Evolutionary conservation across 2,888 invertebrate species (phyloP).

Genomic region (Drosophila mimetica): DNA sequence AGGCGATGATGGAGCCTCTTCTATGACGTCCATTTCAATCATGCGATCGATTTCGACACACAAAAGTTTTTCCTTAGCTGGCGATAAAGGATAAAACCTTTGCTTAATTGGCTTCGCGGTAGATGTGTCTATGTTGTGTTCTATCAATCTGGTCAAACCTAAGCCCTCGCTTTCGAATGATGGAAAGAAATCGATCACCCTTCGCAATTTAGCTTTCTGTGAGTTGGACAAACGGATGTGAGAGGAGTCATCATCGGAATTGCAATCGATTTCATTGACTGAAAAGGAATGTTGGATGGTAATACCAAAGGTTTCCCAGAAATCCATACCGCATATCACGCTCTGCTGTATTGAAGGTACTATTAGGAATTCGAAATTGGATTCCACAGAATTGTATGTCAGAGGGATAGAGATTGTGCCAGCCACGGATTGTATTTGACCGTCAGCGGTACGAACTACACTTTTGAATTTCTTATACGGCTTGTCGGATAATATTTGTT

Average conservation of each 20-base stretch:
- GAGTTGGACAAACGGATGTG: not conserved
- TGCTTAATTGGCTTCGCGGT: too few species aligned
- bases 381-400: not conserved
- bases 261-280: not conserved
- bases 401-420: not conserved
- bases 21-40: too few species aligned
- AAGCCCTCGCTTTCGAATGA: too few species aligned
- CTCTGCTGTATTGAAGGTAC: constrained; percentile 1
- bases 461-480: not conserved
- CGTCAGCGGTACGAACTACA: not conserved
- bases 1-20: too few species aligned
- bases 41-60: too few species aligned
- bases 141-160: too few species aligned
- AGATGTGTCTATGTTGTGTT: too few species aligned
- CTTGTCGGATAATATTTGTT: not conserved
- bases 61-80: too few species aligned
- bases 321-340: constrained; percentile 10
- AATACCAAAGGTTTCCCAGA: not conserved
- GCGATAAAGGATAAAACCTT: too few species aligned
- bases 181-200: too few species aligned
- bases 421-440: not conserved
- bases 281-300: not conserved
- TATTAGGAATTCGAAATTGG: constrained; percentile 3
- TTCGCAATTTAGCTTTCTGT: too few species aligned
- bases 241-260: not conserved